Base-by-base conservation (phyloP, 1,140 invertebrate genomes). In the Drosophila melanica region DNA sequence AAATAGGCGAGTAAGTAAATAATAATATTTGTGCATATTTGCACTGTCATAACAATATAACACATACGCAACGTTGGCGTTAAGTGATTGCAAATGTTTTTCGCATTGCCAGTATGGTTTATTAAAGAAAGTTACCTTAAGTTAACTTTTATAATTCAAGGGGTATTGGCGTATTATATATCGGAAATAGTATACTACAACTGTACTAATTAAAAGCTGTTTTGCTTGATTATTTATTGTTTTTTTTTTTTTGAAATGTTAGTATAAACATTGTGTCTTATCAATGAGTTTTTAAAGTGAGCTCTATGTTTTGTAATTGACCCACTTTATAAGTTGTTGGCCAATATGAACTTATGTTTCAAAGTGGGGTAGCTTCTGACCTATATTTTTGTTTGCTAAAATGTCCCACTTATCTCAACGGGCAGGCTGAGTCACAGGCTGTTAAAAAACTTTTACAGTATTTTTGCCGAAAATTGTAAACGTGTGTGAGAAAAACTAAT, bases 401-500 rank as follows among this genome's bases (percentile, higher is more conserved):
- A 41, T 30, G 50, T 20, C 5, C 51, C 18, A 12, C 39, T 8
- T 50, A n/a, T 10, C 48, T 14, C 3, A 9, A 8, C 33, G 33
- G 33, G 3, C 7, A 33, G 12, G n/a, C 14, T 33, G 48, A 51
- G 30, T 8, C n/a, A 33, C 39, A 14, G 12, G 42, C 33, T 23
- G 42, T 53, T 50, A 41, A 50, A 51, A 89, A 89, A 89, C 75
- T 89, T 82, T 89, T 79, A 57, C 75, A 60, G 67, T 58, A 23
- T 23, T 23, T 23, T 23, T 23, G 64, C 47, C 64, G 48, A 87
- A 87, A 87, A 89, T 89, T 87, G 79, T 71, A 87, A 87, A 87
- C 79, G 84, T 87, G 79, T 87, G 75, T 66, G 60, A 71, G n/a
- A 73, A 68, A 84, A 89, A 82, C 84, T 89, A 89, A 87, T 87